Evolutionary conservation across 2,888 invertebrate species (phyloP), one percentile per base, ranked within the genome.

Genomic region (Ceramica pisi): DNA sequence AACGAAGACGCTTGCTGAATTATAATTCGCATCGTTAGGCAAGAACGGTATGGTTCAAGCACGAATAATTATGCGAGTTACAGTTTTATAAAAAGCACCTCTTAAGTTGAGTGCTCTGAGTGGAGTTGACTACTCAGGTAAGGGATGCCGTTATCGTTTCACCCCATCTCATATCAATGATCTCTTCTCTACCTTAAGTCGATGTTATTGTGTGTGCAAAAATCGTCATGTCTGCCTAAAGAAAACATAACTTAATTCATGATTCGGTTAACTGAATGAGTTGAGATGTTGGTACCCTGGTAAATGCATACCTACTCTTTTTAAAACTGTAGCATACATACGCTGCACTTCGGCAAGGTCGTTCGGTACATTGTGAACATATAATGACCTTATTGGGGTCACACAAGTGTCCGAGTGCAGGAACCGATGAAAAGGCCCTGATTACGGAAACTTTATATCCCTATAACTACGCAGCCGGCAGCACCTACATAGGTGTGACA

Each of bases 1-100:
- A 81, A 82, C 66, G 71, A 65, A 68, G 75, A 64, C 77, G 74
- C 67, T 66, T 65, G 62, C 56, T 62, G 75, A 75, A 86, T 80
- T 74, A 74, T 80, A 81, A 75, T 71, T 76, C 72, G 62, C 67
- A 53, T 84, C 74, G 66, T 74, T 77, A 77, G 61, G 55, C 60
- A 65, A 21, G 21, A 70, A 59, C 70, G 56, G 67, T 74, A 78
- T 62, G 57, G 59, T 71, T 64, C 64, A 56, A 63, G 51, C 60
- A 46, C n/a, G 51, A 61, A 71, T 70, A 64, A 70, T 70, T 56
- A 46, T 61, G 14, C 14, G 14, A 68, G 61, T 67, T 46, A 55
- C 21, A 60, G 4, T 51, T 48, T 48, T 48, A 41, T 51, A 41
- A 16, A 16, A 9, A 51, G 14, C 7, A 74, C 44, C 9, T 38